Evolutionary conservation across 2,113 vertebrate species (phyloP), one percentile per base, ranked within the genome.

Genomic region (Chrysemys picta): DNA sequence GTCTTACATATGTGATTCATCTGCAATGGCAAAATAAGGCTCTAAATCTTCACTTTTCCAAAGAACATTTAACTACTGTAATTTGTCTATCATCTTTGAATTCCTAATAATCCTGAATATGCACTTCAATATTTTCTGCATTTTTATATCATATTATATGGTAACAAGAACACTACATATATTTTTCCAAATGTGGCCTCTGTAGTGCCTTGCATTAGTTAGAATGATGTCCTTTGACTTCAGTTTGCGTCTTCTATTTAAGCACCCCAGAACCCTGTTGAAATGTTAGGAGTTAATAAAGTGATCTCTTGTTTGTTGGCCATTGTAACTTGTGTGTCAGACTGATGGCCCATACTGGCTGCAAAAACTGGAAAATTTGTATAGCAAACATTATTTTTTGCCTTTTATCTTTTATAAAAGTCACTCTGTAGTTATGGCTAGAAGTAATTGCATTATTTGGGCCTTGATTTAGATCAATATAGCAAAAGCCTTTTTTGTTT

Each of bases 331-430:
- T 19, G 29, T 82, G n/a, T 47, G 62, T 80, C 45, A 25, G n/a
- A 88, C 82, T 89, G 93, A 90, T 82, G 93, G 87, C 90, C 76
- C 35, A 83, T 4, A 13, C 80, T 93, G 89, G 80, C 59, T 19
- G 59, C 3, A 87, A 84, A 38, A 54, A 65, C 4, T 8, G 38
- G 49, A 56, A 22, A 14, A 38, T 90, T 85, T 85, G 42, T 76
- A 94, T 38, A 87, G 69, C 42, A 95, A 92, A 50, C 65, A 87
- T 22, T 81, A 65, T n/a, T 82, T 90, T 53, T 53, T 49, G 19
- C 45, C 57, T 84, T 75, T 19, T 53, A 19, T 49, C 53, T 92
- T 38, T 38, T 38, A 35, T 72, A 72, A 22, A 35, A 38, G n/a
- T 72, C 31, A 38, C 84, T 72, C 69, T 79, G 10, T 17, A 85